Evolutionary conservation across 2,113 vertebrate genomes (phyloP), one percentile per base, ranked within the genome.

Genomic region (Sinocyclocheilus grahami): DNA sequence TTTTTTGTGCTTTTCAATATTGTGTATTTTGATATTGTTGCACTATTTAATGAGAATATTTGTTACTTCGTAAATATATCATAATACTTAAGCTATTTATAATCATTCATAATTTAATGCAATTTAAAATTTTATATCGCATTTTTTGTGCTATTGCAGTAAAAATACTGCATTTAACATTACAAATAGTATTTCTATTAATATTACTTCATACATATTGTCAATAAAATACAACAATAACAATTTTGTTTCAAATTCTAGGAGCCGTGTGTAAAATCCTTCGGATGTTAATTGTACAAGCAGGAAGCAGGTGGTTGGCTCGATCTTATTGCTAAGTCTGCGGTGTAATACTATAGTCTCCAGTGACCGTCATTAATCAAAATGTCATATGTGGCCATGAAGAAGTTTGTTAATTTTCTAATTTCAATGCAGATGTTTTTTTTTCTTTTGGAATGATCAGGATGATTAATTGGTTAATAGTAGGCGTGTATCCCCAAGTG

Each of bases 401-500:
- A 92, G 92, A 86, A 42, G 89, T 86, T 60, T 90, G 89, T 92
- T 86, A 75, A 85, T 91, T 92, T 93, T 90, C 88, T 95, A 92
- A 95, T 95, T 93, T 92, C 86, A 86, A 60, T 88, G 87, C 86
- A 88, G 91, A 82, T 82, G 63, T 53, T 53, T 67, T 82, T 51
- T 92, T 92, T 92, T 90, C 93, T 92, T 92, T 89, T 89, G 86
- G 88, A 83, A 90, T 92, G 90, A 91, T 93, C 92, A 92, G 30
- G 62, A 90, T 95, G 95, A 95, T 95, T 94, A 93, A 95, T 95
- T 92, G 92, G 92, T 92, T 87, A 58, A 85, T 88, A 91, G 89
- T 39, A 89, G 81, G 60, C 87, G 33, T 60, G 80, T 62, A 78
- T 92, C 92, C 80, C 92, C 93, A 24, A 74, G 90, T 90, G 92